Evolutionary conservation across 2,888 invertebrate species (phyloP).

Genomic region (Lasioglossum leucozonium): DNA sequence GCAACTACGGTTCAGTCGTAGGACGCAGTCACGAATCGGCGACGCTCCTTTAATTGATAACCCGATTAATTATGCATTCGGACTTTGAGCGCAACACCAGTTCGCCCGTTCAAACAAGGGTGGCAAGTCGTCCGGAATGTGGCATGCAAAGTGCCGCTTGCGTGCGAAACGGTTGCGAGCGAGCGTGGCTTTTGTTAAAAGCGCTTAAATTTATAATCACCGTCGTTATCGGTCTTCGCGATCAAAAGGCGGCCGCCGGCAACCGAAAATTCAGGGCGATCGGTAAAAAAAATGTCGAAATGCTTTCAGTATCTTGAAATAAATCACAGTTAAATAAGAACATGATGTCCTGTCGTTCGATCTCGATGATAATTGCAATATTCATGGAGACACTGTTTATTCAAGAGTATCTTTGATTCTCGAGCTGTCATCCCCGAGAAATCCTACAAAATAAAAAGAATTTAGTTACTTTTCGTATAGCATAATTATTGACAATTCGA

Average conservation of each 20-base stretch:
- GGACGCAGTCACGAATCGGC: slow-evolving; percentile 51
- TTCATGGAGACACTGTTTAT: neutral
- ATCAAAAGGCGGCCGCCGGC: slow-evolving; percentile 49
- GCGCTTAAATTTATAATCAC: slow-evolving; percentile 73
- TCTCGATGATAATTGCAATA: neutral
- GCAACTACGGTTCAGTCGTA: slow-evolving; percentile 21
- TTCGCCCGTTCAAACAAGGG: slow-evolving; percentile 71
- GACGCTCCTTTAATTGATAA: slow-evolving; percentile 73
- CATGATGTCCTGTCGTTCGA: neutral
- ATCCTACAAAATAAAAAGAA: neutral
- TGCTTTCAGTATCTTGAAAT: neutral
- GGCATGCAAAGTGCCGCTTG: slow-evolving; percentile 74
- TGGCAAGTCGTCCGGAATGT: slow-evolving; percentile 72
- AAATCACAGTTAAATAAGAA: neutral
- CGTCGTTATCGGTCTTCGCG: slow-evolving; percentile 56
- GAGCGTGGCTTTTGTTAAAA: slow-evolving; percentile 73
- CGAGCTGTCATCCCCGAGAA: neutral
- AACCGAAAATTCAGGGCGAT: slow-evolving; percentile 48
- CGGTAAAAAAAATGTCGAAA: slow-evolving; percentile 19
- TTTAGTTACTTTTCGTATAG: too few species aligned
- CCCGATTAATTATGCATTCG: slow-evolving; percentile 75
- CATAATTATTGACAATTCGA: too few species aligned
- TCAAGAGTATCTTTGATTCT: neutral
- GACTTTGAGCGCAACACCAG: slow-evolving; percentile 68
- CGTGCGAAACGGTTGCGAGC: slow-evolving; percentile 68